Evolutionary conservation across 2,888 invertebrate species (phyloP), one percentile per base, ranked within the genome.

Genomic region (Psococerastis gibbosa): DNA sequence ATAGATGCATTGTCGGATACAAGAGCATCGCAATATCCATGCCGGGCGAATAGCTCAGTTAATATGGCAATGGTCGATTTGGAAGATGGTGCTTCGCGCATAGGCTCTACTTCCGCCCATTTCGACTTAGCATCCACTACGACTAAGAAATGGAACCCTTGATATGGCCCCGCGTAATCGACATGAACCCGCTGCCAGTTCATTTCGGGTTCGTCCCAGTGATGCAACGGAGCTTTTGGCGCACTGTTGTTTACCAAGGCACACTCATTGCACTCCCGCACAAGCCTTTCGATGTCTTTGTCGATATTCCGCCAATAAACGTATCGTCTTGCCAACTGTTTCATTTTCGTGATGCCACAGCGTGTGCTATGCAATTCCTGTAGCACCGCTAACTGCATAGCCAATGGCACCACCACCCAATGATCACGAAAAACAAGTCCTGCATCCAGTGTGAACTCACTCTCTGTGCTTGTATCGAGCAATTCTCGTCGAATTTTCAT

Each of bases 61-160:
- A 55, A 46, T 15, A 49, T 23, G 32, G 27, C 11, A 3, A 52
- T 51, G 2, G 51, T 54, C 8, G 44, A 46, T 9, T 22, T 16
- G 35, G 48, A 45, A 22, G 50, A 49, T 22, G 51, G 51, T 17
- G 51, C 49, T n/a, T n/a, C n/a, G n/a, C n/a, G n/a, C n/a, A n/a
- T n/a, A n/a, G n/a, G n/a, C n/a, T n/a, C n/a, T n/a, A 51, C 48
- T 43, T 54, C 53, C 4, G 53, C 47, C 53, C 53, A 55, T 47
- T 53, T 54, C 33, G 52, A 52, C 42, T 50, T 50, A 15, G 52
- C 52, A 38, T 53, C 54, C 1, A 55, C 46, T 5, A 49, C 22
- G 2, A 53, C 34, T 6, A 55, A 43, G 35, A 53, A 49, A 38
- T 47, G 43, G 38, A 49, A 41, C 2, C 46, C 44, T n/a, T n/a